phyloP scores from a whole-genome alignment of 2,113 vertebrate species.

The Phycodurus eques region DNA sequence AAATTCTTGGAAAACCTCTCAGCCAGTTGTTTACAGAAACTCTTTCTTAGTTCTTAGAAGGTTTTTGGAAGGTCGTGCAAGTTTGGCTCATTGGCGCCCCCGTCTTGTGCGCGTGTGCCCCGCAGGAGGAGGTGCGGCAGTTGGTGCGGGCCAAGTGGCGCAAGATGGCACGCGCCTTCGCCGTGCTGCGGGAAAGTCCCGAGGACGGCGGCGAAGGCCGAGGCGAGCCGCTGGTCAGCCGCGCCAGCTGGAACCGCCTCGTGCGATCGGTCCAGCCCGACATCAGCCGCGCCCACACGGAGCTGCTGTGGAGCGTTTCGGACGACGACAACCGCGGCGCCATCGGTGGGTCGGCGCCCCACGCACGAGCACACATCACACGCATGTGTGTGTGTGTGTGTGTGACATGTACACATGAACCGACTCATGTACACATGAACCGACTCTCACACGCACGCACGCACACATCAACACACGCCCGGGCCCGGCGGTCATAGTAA shows the following conservation, averaged over 20 bases:
- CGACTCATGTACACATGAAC: too few relatives aligned
- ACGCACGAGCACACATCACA: too few relatives aligned
- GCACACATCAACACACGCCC: too few relatives aligned
- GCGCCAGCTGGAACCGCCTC: slow-evolving; percentile 80
- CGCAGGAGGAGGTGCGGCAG: slow-evolving; percentile 87
- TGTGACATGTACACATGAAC: too few relatives aligned
- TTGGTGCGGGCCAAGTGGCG: slow-evolving; percentile 84
- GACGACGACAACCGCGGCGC: slow-evolving; percentile 79
- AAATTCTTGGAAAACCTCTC: too few relatives aligned
- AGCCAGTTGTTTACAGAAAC: too few relatives aligned
- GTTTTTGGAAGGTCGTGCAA: too few relatives aligned
- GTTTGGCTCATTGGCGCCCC: not conserved
- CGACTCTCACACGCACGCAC: too few relatives aligned
- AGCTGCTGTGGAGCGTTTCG: slow-evolving; percentile 82
- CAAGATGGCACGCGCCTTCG: slow-evolving; percentile 89
- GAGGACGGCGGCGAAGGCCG: slow-evolving; percentile 42
- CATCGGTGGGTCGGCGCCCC: slow-evolving; percentile 72
- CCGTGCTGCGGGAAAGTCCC: slow-evolving; percentile 79
- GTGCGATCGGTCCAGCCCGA: slow-evolving; percentile 79
- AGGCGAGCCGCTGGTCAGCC: slow-evolving; percentile 74
- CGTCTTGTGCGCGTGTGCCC: not conserved
- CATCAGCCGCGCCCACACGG: slow-evolving; percentile 78
- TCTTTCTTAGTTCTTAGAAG: too few relatives aligned
- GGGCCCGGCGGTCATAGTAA: too few relatives aligned
- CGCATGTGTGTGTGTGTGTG: too few relatives aligned